phyloP scores from a whole-genome alignment of 2,797 vertebrate genomes.

The Australoheros facetus region DNA sequence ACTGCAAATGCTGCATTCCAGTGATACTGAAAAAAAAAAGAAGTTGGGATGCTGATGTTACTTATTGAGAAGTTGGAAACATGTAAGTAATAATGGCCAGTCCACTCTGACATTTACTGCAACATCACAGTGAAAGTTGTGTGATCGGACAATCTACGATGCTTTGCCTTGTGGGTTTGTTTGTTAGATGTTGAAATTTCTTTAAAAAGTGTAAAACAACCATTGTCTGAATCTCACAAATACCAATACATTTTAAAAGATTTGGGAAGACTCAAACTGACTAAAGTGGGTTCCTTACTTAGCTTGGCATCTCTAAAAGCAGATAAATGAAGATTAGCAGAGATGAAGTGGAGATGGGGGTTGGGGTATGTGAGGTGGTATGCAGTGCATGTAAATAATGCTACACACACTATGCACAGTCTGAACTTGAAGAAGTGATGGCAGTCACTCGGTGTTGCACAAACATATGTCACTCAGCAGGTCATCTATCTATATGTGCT shows the following conservation, averaged over 20 bases:
- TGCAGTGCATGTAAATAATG: slow-evolving; percentile 3
- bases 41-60: not conserved
- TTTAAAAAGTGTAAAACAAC: not conserved
- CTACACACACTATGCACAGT: not conserved
- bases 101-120: slow-evolving; percentile 36
- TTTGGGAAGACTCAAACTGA: not conserved
- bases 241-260: not conserved
- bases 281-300: not conserved
- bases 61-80: slow-evolving; percentile 8
- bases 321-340: not conserved
- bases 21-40: not conserved
- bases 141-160: slow-evolving; percentile 36
- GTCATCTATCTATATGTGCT: slow-evolving; percentile 10
- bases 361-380: not conserved
- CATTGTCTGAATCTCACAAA: not conserved
- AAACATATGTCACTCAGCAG: slow-evolving; percentile 30
- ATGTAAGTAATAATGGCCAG: slow-evolving; percentile 8
- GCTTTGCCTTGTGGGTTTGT: not conserved
- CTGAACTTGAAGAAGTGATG: slow-evolving; percentile 12
- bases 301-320: not conserved
- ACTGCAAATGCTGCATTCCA: not conserved
- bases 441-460: slow-evolving; percentile 12
- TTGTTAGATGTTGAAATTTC: not conserved
- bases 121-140: slow-evolving; percentile 20
- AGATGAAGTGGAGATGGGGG: not conserved